Evolutionary conservation across 2,113 vertebrate species (phyloP).

Genomic region (Damaliscus lunatus): DNA sequence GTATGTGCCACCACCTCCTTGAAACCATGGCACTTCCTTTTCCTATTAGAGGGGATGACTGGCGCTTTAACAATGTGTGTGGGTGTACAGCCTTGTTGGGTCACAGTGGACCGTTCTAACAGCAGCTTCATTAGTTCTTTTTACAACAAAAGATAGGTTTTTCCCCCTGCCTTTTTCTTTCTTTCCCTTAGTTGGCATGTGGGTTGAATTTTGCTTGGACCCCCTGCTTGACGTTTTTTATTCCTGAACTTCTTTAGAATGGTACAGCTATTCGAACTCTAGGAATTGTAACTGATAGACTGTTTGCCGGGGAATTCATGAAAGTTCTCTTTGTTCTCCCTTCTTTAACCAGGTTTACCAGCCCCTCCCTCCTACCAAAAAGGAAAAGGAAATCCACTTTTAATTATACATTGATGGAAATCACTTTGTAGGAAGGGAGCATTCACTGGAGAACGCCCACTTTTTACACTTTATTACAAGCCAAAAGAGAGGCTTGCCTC

Average conservation of each 20-base stretch:
- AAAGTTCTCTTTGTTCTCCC: slow-evolving; percentile 86
- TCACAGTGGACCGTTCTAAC: slow-evolving; percentile 82
- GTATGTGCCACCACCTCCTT: slow-evolving; percentile 69
- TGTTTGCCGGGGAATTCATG: slow-evolving; percentile 84
- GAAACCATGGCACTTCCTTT: slow-evolving; percentile 71
- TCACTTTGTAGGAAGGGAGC: slow-evolving; percentile 78
- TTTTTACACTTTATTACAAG: slow-evolving; percentile 78
- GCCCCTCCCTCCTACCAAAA: slow-evolving; percentile 77
- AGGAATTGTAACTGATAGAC: slow-evolving; percentile 87
- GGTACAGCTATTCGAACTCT: slow-evolving; percentile 81
- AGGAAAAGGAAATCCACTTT: slow-evolving; percentile 87
- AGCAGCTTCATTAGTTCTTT: slow-evolving; percentile 87
- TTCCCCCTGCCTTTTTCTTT: slow-evolving; percentile 80
- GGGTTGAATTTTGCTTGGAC: slow-evolving; percentile 82
- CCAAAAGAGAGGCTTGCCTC: slow-evolving; percentile 65
- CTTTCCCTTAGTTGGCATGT: slow-evolving; percentile 83
- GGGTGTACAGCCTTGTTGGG: slow-evolving; percentile 81
- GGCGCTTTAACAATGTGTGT: slow-evolving; percentile 81
- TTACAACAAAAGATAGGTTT: slow-evolving; percentile 82
- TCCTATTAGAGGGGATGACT: slow-evolving; percentile 75
- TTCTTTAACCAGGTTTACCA: slow-evolving; percentile 82
- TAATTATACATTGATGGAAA: slow-evolving; percentile 87
- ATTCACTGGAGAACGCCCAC: slow-evolving; percentile 79
- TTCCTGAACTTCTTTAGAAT: slow-evolving; percentile 83
- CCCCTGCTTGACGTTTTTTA: slow-evolving; percentile 85